Conservation (phyloP, 2,113 vertebrate species). For the Gallinago jamesoni region DNA sequence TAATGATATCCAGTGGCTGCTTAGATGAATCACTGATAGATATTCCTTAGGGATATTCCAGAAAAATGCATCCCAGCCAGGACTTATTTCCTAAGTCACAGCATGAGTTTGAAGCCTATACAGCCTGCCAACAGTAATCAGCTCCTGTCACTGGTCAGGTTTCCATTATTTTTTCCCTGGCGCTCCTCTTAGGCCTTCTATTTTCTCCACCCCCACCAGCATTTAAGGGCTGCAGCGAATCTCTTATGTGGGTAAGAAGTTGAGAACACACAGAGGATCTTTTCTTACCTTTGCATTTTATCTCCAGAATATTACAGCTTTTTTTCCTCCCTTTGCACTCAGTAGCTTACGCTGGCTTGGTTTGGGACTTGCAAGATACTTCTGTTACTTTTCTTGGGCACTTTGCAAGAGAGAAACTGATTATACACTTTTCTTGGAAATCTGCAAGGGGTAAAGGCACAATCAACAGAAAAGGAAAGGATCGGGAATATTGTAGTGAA, state of each 20-base stretch:
- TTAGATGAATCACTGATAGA: constrained; percentile 64
- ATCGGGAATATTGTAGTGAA: background rate
- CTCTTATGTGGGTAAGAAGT: background rate
- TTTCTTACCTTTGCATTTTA: constrained; percentile 5
- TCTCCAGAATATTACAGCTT: background rate
- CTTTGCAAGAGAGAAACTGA: background rate
- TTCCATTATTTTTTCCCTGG: constrained; percentile 43
- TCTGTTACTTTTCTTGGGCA: background rate
- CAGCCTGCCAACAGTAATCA: constrained; percentile 2
- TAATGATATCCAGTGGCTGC: constrained; percentile 62
- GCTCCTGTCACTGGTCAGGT: background rate
- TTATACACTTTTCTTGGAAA: background rate
- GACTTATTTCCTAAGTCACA: constrained; percentile 46
- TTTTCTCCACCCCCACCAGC: background rate
- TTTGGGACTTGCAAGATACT: background rate
- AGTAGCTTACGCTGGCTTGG: background rate
- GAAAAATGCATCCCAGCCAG: constrained; percentile 51
- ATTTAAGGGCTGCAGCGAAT: constrained; percentile 41
- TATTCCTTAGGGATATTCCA: constrained; percentile 55
- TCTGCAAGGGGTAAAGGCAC: background rate
- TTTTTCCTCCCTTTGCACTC: background rate
- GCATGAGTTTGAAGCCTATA: constrained; percentile 44
- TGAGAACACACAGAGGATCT: background rate
- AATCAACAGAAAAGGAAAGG: background rate
- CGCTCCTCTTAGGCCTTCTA: background rate